phyloP scores from a whole-genome alignment of 2,888 invertebrate species.

The Amiota mariae region DNA sequence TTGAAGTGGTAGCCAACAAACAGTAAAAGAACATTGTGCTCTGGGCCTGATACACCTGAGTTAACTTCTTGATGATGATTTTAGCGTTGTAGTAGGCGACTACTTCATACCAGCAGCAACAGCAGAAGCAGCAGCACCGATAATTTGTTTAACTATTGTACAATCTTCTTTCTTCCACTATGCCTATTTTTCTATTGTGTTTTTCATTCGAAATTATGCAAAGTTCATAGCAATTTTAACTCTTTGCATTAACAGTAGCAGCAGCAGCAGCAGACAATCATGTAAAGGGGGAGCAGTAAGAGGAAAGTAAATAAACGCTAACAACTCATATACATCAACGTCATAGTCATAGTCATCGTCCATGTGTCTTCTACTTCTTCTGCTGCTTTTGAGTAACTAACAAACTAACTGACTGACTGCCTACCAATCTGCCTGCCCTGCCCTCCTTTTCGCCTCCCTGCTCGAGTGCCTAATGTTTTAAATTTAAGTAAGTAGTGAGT shows the following conservation, averaged over 20 bases:
- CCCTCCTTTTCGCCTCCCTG: neutral
- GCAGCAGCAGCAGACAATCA: slow-evolving; percentile 18
- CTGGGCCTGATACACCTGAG: too few species aligned
- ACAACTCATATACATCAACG: slow-evolving; percentile 17
- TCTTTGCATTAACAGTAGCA: slow-evolving; percentile 1
- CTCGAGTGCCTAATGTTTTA: neutral
- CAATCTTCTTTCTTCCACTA: neutral
- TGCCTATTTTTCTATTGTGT: neutral
- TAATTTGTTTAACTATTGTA: neutral
- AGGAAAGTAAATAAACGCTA: slow-evolving; percentile 3
- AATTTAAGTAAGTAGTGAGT: neutral
- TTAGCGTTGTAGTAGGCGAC: too few species aligned
- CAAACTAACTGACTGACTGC: neutral
- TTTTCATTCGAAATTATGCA: slow-evolving; percentile 26
- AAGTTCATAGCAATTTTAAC: slow-evolving; percentile 24
- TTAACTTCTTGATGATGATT: too few species aligned
- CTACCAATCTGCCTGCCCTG: neutral
- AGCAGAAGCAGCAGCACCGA: neutral
- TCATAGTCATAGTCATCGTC: slow-evolving; percentile 1
- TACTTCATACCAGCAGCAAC: too few species aligned
- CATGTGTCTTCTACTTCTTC: neutral
- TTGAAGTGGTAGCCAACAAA: neutral
- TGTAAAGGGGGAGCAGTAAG: neutral
- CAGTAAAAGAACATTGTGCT: neutral
- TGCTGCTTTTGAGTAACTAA: too few species aligned